Base-by-base conservation (phyloP, 2,888 invertebrate genomes). In the Rhaphigaster nebulosa region DNA sequence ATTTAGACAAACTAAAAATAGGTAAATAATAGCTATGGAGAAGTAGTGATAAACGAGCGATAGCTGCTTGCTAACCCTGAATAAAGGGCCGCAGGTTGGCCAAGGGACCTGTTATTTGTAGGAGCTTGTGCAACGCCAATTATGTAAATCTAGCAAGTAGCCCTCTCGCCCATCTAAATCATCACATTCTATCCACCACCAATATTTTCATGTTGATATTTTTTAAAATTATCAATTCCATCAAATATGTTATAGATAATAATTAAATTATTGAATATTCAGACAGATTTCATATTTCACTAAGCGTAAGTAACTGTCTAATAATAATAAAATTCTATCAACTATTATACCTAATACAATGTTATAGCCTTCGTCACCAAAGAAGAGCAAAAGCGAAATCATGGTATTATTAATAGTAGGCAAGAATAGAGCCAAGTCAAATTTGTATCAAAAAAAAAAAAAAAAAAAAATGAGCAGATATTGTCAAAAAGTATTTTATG, bases 1-100 rank as follows among this genome's bases (percentile, higher is more conserved):
- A 84, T 84, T 84, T 50, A 84, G 84, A 45, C 84, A 50, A 84
- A 84, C 45, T 84, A 84, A 84, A 84, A 84, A 84, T 84, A 84
- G 84, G 84, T 50, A 84, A 84, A 84, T 84, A n/a, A 84, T 45
- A 84, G 84, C n/a, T 26, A n/a, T 13, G 15, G 12, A 45, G 84
- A 26, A 45, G 84, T 13, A 84, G 84, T 41, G 45, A 45, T 45
- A 45, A 84, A 84, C 84, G 70, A 76, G 12, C 10, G 13, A 15
- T 0, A n/a, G 18, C 20, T 8, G 76, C 4, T 41, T n/a, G 26
- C 15, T 45, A 84, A 45, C n/a, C 5, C 84, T 45, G 10, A 84
- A 45, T 45, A n/a, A 84, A 84, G 84, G 84, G 84, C 84, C 12
- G 45, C 15, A 84, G 84, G 84, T 84, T 84, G 84, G 84, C 6